Base-by-base conservation (phyloP, 2,113 vertebrate species). In the Takifugu flavidus region DNA sequence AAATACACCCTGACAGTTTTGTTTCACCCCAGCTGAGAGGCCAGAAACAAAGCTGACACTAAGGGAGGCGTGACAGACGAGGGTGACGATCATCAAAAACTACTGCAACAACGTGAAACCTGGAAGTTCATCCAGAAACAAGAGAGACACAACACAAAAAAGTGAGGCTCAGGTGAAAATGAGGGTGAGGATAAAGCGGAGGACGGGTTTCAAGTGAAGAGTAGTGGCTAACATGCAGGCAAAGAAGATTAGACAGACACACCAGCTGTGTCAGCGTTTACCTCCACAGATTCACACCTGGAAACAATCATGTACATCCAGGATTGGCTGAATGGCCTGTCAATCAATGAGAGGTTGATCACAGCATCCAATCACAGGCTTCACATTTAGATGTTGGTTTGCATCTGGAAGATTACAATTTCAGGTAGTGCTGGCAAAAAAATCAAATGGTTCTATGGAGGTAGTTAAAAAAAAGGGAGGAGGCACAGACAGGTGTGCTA, bases 401-500 rank as follows among this genome's bases (percentile, higher is more conserved):
- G 5, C 49, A 11, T 26, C 27, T 29, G 15, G 42, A 1, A 5
- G n/a, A n/a, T 52, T 14, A 58, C 26, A 0, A 10, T 50, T 60
- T 51, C 42, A 8, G 6, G 34, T 25, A 34, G 2, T 15, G 31
- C 46, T 31, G 28, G 15, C 44, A 4, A 58, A 6, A 20, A 2
- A 31, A 31, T 31, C 29, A 39, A 20, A 20, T 39, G 34, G 34
- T 39, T 42, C 53, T 58, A 68, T 66, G 54, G 53, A 58, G 56
- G 60, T 72, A 65, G 74, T 67, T 28, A 20, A 65, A 25, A 34
- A 15, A 53, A 12, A 26, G 61, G 59, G 59, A 4, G 13, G 65
- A 50, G 65, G 20, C 53, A 66, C 39, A 75, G 27, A 72, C 59
- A 68, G 57, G 63, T 64, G 39, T 47, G 42, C 51, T 13, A 20